These are phyloP conservation scores for Danaus plexippus DNA, from an alignment of 1,140 invertebrate species.

Conservation along the genomic window DNA sequence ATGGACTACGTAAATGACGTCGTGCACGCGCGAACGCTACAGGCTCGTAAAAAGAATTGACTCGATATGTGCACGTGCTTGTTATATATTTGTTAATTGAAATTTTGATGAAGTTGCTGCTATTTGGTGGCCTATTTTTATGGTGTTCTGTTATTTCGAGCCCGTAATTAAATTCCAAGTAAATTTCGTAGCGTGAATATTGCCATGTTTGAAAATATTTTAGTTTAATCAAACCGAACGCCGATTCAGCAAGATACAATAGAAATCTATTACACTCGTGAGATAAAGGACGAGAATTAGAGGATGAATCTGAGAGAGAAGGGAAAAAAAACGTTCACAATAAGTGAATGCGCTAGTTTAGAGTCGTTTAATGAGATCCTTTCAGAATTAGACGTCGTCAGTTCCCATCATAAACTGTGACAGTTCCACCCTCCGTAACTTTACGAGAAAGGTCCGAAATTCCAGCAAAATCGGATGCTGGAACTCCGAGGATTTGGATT, in stretches of 20 bases:
- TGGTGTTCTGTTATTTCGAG: too few relatives aligned
- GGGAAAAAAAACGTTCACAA: conserved; percentile 36
- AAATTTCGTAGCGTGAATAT: too few relatives aligned
- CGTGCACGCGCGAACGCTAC: conserved; percentile 25
- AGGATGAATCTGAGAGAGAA: conserved; percentile 15
- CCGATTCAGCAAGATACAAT: background rate
- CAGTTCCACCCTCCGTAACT: conserved; percentile 26
- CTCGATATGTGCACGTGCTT: conserved; percentile 26
- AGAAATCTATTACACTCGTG: background rate
- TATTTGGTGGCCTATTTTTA: conserved; percentile 10
- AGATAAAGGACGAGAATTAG: conserved; percentile 9
- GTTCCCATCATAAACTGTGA: conserved; percentile 59
- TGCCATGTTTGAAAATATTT: background rate
- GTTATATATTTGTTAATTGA: conserved; percentile 16
- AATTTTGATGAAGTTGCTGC: conserved; percentile 12
- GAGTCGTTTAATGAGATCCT: conserved; percentile 55
- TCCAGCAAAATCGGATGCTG: background rate
- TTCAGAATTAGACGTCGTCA: conserved; percentile 52
- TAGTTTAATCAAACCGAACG: background rate
- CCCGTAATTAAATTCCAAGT: too few relatives aligned
- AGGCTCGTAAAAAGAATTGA: conserved; percentile 30
- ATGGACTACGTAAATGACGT: conserved; percentile 47
- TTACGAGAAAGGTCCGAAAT: background rate
- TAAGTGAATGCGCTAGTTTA: conserved; percentile 57
- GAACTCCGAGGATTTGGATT: background rate